Evolutionary conservation across 2,113 vertebrate species (phyloP), one percentile per base, ranked within the genome.

Genomic region (Strigops habroptila): DNA sequence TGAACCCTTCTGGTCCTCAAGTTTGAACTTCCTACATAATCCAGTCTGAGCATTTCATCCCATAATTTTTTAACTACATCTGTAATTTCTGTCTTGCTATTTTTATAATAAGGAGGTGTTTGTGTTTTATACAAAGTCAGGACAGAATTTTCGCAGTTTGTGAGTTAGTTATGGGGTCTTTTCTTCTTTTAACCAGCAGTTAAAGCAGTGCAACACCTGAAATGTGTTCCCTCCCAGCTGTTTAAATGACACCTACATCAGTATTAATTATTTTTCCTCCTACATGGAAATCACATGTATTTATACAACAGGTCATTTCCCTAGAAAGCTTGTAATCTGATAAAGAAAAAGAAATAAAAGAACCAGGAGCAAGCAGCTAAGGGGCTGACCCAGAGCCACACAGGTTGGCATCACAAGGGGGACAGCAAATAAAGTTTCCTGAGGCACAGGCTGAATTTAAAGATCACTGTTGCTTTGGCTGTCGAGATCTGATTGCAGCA

Each of bases 201-300:
- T 76, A 60, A 82, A 87, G 30, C 74, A 84, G 35, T 41, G 48
- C 52, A 87, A 28, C 49, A 82, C 71, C 90, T 83, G 82, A 90
- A 94, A 46, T 35, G 35, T 25, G 24, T 63, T 79, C 67, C 43
- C 33, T 80, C 39, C 23, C 71, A 90, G 51, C 59, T 87, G 44
- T 67, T 67, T 75, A 70, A 86, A 57, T 46, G 77, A 76, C 51
- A 49, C 23, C 62, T 49, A 65, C 23, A 69, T 51, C 37, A 62
- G n/a, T 60, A 87, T 85, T 79, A 73, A 91, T 85, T 91, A 80
- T 90, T 85, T 91, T 82, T 75, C 75, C 75, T 82, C 71, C 82
- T 88, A 70, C 51, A 37, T 76, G 59, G 60, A 95, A 89, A 91
- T 39, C 70, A 41, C 4, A 35, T 55, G 21, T 33, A 55, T 81